phyloP scores from a whole-genome alignment of 2,888 invertebrate species.

The Cheilosia grossa region DNA sequence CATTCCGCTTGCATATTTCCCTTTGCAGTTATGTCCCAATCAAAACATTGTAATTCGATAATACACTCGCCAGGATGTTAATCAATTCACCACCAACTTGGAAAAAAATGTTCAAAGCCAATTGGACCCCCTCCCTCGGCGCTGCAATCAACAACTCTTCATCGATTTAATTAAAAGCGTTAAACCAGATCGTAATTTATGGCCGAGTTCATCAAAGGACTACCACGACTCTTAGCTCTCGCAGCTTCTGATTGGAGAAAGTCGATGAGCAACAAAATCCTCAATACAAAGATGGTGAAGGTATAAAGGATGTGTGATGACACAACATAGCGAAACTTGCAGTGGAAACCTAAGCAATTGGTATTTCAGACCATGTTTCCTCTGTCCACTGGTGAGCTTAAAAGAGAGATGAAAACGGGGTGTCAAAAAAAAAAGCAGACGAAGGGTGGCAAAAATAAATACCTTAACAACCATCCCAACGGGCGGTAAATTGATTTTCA shows the following conservation, averaged over 20 bases:
- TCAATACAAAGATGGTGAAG: constrained; percentile 32
- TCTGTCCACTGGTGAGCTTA: constrained; percentile 35
- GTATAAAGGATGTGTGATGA: constrained; percentile 19
- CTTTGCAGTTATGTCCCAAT: neutral
- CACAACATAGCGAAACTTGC: constrained; percentile 25
- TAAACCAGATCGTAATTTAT: constrained; percentile 64
- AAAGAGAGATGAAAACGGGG: constrained; percentile 20
- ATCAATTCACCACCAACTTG: constrained; percentile 8
- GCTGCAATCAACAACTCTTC: constrained; percentile 39
- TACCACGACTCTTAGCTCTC: constrained; percentile 12
- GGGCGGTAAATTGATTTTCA: constrained; percentile 74
- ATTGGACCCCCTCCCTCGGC: constrained; percentile 2
- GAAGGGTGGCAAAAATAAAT: constrained; percentile 48
- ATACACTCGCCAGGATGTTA: neutral
- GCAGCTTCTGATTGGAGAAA: constrained; percentile 48
- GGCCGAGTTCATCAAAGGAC: constrained; percentile 62
- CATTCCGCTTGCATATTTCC: neutral
- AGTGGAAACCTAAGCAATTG: constrained; percentile 62
- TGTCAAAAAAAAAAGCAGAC: constrained; percentile 21
- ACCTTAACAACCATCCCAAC: constrained; percentile 67
- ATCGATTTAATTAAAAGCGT: constrained; percentile 65
- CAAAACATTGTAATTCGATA: neutral
- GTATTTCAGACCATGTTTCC: constrained; percentile 43
- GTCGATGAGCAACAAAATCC: constrained; percentile 54
- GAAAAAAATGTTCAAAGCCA: constrained; percentile 2